Evolutionary conservation across 2,113 vertebrate species (phyloP).

Genomic region (Willisornis vidua): DNA sequence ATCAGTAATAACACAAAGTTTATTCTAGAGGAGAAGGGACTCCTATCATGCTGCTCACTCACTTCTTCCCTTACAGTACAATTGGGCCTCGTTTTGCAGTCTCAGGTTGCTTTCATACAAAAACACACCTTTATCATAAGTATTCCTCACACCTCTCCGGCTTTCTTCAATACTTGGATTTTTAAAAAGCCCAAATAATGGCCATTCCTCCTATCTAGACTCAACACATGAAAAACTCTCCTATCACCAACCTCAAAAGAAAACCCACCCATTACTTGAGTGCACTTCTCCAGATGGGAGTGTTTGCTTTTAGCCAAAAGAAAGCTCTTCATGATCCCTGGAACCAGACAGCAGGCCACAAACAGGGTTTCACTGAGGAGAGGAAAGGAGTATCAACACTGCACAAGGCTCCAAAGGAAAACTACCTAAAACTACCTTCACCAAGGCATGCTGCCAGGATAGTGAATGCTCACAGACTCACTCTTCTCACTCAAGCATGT

Average conservation of each 20-base stretch:
- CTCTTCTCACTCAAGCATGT: not conserved
- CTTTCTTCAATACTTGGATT: not conserved
- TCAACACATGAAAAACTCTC: not conserved
- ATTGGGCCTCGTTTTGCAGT: not conserved
- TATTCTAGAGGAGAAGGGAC: not conserved
- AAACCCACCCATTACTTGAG: not conserved
- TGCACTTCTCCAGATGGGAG: not conserved
- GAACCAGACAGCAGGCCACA: not conserved
- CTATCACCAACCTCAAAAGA: not conserved
- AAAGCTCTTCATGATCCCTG: not conserved
- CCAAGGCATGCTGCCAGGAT: fast-evolving
- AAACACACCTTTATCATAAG: not conserved
- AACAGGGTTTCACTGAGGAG: not conserved
- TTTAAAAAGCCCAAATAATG: not conserved
- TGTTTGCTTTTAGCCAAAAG: not conserved
- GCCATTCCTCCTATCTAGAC: not conserved
- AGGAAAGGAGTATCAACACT: not conserved
- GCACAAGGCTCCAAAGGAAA: not conserved
- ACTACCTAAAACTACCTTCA: not conserved
- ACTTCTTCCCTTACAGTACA: not conserved
- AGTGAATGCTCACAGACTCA: fast-evolving
- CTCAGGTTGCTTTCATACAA: not conserved
- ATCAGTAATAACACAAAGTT: not conserved
- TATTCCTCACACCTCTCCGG: not conserved
- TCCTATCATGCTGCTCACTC: not conserved